These are phyloP conservation scores for Neomorphus geoffroyi DNA, from an alignment of 2,797 vertebrate species.

Conservation along the genomic window DNA sequence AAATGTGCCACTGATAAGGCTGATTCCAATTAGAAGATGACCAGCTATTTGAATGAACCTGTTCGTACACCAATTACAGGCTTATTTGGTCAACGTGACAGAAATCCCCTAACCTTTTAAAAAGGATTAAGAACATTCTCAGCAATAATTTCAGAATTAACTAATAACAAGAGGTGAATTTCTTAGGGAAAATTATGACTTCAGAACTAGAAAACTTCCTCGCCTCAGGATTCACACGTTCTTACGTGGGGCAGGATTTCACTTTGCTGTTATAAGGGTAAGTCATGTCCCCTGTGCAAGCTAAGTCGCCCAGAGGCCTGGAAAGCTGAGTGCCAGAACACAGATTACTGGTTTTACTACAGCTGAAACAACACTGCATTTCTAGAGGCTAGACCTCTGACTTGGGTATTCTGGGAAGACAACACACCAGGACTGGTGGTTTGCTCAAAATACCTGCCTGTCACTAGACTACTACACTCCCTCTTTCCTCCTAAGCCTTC, in stretches of 20 bases:
- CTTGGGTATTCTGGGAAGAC: neutral
- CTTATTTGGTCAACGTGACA: neutral
- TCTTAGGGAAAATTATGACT: neutral
- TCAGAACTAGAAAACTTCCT: neutral
- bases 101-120: neutral
- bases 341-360: neutral
- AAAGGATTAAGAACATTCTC: neutral
- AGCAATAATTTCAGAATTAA: neutral
- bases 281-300: neutral
- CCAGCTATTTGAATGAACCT: neutral
- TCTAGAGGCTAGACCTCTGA: neutral
- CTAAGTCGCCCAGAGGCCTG: neutral
- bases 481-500: neutral
- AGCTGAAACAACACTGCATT: neutral
- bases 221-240: accelerated
- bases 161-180: neutral
- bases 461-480: neutral
- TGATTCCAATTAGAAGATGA: neutral
- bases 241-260: neutral
- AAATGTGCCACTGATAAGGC: neutral
- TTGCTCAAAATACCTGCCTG: neutral
- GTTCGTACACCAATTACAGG: neutral
- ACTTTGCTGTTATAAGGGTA: neutral
- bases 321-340: neutral
- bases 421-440: neutral